phyloP scores from a whole-genome alignment of 1,140 invertebrate genomes.

The Drosophila lacertosa region DNA sequence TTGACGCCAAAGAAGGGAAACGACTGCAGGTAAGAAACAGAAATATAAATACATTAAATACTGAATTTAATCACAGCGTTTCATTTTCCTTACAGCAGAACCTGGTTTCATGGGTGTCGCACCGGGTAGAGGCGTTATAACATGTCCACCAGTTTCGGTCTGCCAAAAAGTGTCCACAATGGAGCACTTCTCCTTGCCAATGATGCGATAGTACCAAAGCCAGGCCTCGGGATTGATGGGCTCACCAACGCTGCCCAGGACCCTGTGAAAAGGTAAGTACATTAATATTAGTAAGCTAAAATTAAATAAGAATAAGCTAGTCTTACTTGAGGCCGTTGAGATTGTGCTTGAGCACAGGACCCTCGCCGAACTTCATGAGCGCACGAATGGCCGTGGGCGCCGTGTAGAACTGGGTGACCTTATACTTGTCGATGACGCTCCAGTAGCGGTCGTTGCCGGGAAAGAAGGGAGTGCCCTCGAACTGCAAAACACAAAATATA shows the following conservation, averaged over 20 bases:
- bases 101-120: slow-evolving; percentile 98
- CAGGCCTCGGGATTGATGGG: slow-evolving; percentile 99
- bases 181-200: slow-evolving; percentile 92
- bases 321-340: slow-evolving; percentile 85
- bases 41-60: background rate
- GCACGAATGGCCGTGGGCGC: slow-evolving; percentile 98
- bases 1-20: slow-evolving; percentile 98
- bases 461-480: slow-evolving; percentile 97
- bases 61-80: background rate
- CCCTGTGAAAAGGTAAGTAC: slow-evolving; percentile 85
- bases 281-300: too few species aligned
- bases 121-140: slow-evolving; percentile 97
- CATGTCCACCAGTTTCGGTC: slow-evolving; percentile 98
- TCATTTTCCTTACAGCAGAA: slow-evolving; percentile 91
- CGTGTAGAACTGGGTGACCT: slow-evolving; percentile 98
- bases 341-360: slow-evolving; percentile 88
- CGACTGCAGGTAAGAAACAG: slow-evolving; percentile 86
- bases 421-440: slow-evolving; percentile 96
- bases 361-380: slow-evolving; percentile 96
- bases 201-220: slow-evolving; percentile 97
- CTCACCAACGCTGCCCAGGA: slow-evolving; percentile 97
- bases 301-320: too few species aligned
- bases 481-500: slow-evolving; percentile 86
- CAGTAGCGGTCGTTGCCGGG: slow-evolving; percentile 96
- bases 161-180: slow-evolving; percentile 99